Evolutionary conservation across 2,888 invertebrate genomes (phyloP), one percentile per base, ranked within the genome.

Genomic region (Heliconius erato): DNA sequence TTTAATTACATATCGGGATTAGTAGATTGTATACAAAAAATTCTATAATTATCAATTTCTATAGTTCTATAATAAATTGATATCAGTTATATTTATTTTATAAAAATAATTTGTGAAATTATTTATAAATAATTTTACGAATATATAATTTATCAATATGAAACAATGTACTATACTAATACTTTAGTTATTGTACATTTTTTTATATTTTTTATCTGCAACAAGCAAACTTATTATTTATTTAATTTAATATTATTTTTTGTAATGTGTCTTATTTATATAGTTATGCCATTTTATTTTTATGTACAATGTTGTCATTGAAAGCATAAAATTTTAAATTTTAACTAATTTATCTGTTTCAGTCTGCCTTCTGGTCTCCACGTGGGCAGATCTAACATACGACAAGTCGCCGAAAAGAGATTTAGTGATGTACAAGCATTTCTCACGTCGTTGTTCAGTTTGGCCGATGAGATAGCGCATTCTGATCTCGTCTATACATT

Each of bases 401-500:
- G 99, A 85, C 98, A 98, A 89, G 99, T 99, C 23, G 99, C 99
- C 0, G 98, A 99, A 90, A 98, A 98, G 87, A 97, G 99, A n/a
- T 97, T 98, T 90, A 96, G 97, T 7, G 99, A 99, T 91, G 98
- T 99, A 84, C 98, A 98, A 90, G 97, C 97, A 82, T 99, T 99
- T 94, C 96, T 99, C 9, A 96, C 97, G 74, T 98, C 98, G 0
- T 96, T 99, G 80, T 98, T 99, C 93, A 96, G 96, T 88, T 97
- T 99, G 90, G 98, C 99, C 0, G 98, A 98, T 87, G 99, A 99
- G 96, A 99, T 99, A 87, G 98, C 99, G 0, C 99, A 99, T 95
- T 98, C 98, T 12, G 99, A 99, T 93, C 96, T 99, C 80, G 99
- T 99, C 1, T 99, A 99, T 92, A 99, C 99, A 0, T 99, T 99